Conservation (phyloP, 1,140 invertebrate genomes). For the Brachionus sp. region DNA sequence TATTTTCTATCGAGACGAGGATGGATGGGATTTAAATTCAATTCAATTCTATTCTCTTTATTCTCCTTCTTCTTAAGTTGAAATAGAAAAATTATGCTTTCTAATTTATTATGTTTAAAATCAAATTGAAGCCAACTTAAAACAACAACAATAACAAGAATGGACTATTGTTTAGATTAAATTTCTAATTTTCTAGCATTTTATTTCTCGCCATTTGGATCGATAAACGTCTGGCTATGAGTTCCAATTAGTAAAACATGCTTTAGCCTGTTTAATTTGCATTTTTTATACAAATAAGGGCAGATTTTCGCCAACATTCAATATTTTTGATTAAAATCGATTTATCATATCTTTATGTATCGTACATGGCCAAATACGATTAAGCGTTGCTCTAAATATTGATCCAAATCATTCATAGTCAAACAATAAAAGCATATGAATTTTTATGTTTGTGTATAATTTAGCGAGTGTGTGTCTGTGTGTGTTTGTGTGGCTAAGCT, state of each 20-base stretch:
- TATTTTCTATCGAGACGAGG: background rate
- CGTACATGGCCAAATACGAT: conserved; percentile 25
- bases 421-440: background rate
- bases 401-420: conserved; percentile 7
- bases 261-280: conserved; percentile 20
- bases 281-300: conserved; percentile 30
- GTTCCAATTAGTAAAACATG: conserved; percentile 23
- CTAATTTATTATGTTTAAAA: conserved; percentile 7
- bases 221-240: background rate
- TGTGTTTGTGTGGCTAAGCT: conserved; percentile 1
- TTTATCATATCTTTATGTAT: conserved; percentile 30
- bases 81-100: conserved; percentile 8
- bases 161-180: conserved; percentile 23
- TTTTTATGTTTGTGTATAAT: conserved; percentile 27
- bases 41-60: background rate
- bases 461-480: background rate
- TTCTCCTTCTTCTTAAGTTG: background rate
- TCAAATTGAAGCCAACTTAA: background rate
- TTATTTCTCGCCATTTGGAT: background rate
- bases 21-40: background rate
- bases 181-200: background rate
- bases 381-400: conserved; percentile 12
- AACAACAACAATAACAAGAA: background rate
- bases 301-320: conserved; percentile 1
- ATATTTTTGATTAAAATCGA: background rate